Conservation (phyloP, 2,113 vertebrate genomes). For the Embiotoca jacksoni region DNA sequence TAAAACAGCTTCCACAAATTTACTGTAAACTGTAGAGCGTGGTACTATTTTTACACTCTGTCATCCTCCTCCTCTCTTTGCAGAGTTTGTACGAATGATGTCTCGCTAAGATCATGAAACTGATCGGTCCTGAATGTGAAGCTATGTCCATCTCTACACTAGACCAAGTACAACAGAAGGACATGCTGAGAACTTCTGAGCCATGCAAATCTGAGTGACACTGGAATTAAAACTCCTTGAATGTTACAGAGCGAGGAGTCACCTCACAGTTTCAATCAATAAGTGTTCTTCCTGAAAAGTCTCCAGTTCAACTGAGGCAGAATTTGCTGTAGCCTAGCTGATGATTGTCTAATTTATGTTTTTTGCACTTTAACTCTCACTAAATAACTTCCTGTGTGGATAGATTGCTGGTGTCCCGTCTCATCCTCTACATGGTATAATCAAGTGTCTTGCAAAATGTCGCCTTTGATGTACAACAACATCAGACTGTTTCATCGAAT, state of each 20-base stretch:
- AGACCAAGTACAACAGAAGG: slow-evolving; percentile 48
- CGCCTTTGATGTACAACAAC: slow-evolving; percentile 37
- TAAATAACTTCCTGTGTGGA: slow-evolving; percentile 68
- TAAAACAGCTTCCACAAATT: slow-evolving; percentile 68
- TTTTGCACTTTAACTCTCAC: slow-evolving; percentile 80
- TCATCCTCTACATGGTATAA: slow-evolving; percentile 51
- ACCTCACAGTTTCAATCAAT: slow-evolving; percentile 69
- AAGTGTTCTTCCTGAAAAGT: slow-evolving; percentile 80
- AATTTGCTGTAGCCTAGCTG: slow-evolving; percentile 78
- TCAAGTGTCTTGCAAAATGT: slow-evolving; percentile 44
- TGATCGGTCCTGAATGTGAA: slow-evolving; percentile 70
- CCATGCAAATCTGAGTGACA: slow-evolving; percentile 71
- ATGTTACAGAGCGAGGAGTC: slow-evolving; percentile 62
- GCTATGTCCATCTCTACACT: slow-evolving; percentile 44
- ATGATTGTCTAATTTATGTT: slow-evolving; percentile 71
- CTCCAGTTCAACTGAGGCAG: slow-evolving; percentile 68
- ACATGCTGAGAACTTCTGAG: slow-evolving; percentile 73
- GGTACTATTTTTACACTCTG: not conserved
- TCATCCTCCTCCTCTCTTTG: slow-evolving; percentile 33
- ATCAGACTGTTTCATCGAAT: slow-evolving; percentile 35
- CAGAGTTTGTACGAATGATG: slow-evolving; percentile 99
- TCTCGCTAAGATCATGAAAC: slow-evolving; percentile 87
- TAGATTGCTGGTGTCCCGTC: slow-evolving; percentile 58
- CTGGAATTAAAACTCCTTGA: slow-evolving; percentile 73
- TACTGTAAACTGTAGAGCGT: not conserved